A percentile compares a stretch with the other conserved stretches of the same genome.
These are phyloP conservation scores for Anadara kagoshimensis DNA, from an alignment of 1,140 invertebrate species.

Conservation along the genomic window DNA sequence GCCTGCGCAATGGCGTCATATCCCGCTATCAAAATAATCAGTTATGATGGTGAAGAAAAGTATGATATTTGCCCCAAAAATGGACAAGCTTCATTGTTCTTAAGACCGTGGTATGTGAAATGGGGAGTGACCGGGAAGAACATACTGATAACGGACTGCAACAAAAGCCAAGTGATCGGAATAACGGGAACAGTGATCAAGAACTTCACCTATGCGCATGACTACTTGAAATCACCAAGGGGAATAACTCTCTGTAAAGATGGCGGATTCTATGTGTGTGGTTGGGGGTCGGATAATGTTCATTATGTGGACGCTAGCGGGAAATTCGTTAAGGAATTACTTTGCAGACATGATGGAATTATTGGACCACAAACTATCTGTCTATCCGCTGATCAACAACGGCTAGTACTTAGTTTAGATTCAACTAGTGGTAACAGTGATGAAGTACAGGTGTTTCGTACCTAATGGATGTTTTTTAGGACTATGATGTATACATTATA, in stretches of 20 bases:
- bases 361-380: constrained; percentile 28
- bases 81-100: constrained; percentile 13
- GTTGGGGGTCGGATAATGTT: constrained; percentile 39
- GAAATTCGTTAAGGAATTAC: constrained; percentile 18
- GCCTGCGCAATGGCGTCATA: constrained; percentile 15
- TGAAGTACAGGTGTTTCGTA: constrained; percentile 8
- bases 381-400: constrained; percentile 18
- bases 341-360: constrained; percentile 25
- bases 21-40: constrained; percentile 19
- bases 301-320: constrained; percentile 25
- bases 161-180: constrained; percentile 14
- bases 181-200: constrained; percentile 1
- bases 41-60: constrained; percentile 10
- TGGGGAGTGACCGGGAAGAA: constrained; percentile 19
- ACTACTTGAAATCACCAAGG: constrained; percentile 25
- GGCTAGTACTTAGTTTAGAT: constrained; percentile 24
- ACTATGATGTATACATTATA: too few relatives aligned
- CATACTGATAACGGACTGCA: constrained; percentile 22
- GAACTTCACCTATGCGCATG: constrained; percentile 20
- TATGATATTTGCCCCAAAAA: constrained; percentile 23
- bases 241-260: constrained; percentile 16
- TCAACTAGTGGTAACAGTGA: constrained; percentile 34
- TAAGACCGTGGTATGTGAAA: constrained; percentile 31
- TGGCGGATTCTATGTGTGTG: constrained; percentile 26
- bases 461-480: too few relatives aligned